Conservation (phyloP, 2,888 invertebrate genomes). For the Oscheius myriophilus region DNA sequence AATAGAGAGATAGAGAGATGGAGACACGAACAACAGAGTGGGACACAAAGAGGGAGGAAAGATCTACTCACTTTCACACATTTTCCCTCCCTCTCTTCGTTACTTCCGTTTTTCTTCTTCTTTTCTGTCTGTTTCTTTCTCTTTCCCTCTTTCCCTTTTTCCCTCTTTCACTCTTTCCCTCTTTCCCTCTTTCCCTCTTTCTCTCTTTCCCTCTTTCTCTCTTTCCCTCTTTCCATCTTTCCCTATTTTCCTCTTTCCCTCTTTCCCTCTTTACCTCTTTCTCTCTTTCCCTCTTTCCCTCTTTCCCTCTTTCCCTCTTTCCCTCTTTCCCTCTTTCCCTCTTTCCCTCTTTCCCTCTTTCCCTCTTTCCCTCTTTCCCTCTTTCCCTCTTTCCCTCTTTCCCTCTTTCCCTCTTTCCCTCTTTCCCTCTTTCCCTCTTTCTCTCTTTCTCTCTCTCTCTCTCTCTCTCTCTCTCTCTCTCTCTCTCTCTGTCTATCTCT, state of each 20-base stretch:
- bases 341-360: too few relatives aligned
- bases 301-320: too few relatives aligned
- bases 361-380: too few relatives aligned
- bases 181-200: slow-evolving; percentile 2
- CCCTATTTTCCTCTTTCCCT: neutral
- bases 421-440: neutral
- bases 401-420: neutral
- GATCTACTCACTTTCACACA: neutral
- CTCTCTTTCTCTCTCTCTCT: neutral
- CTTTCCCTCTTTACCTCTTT: neutral
- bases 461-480: too few relatives aligned
- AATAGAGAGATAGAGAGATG: too few relatives aligned
- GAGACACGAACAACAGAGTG: too few relatives aligned
- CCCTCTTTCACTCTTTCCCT: slow-evolving; percentile 1
- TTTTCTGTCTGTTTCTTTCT: neutral
- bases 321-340: too few relatives aligned
- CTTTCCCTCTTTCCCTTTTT: neutral
- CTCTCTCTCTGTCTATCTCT: too few relatives aligned
- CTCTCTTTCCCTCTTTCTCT: neutral
- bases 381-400: too few relatives aligned
- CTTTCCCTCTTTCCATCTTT: neutral
- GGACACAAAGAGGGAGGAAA: too few relatives aligned
- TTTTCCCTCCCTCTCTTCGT: too few relatives aligned
- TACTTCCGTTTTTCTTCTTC: neutral
- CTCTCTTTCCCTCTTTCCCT: too few relatives aligned